Percentiles rank a stretch among this genome's conserved stretches.
These are phyloP conservation scores for Exocentrus adspersus DNA, from an alignment of 2,888 invertebrate genomes.

Conservation along the genomic window DNA sequence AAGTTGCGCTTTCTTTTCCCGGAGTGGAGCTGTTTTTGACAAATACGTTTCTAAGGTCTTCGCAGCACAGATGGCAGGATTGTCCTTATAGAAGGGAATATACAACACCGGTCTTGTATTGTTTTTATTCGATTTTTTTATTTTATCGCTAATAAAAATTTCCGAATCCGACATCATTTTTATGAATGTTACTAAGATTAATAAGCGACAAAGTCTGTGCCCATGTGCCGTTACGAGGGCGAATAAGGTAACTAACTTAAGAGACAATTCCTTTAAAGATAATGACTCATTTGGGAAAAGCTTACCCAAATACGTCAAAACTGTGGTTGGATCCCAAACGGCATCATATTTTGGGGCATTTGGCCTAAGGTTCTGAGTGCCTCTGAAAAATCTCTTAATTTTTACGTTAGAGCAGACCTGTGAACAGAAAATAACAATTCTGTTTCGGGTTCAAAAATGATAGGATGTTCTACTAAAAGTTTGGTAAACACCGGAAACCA, in stretches of 20 bases:
- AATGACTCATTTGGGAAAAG: not conserved
- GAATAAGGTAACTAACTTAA: not conserved
- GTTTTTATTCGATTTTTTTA: not conserved
- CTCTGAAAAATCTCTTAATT: too few species aligned
- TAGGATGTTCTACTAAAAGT: not conserved
- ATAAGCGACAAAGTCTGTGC: not conserved
- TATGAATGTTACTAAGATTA: not conserved
- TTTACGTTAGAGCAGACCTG: too few species aligned
- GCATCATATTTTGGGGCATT: not conserved
- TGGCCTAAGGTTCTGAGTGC: not conserved
- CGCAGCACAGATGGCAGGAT: not conserved
- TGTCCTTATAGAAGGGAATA: not conserved
- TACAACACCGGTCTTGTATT: not conserved
- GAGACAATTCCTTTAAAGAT: not conserved
- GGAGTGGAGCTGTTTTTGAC: not conserved
- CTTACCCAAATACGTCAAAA: not conserved
- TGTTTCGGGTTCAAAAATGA: not conserved
- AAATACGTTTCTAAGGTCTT: not conserved
- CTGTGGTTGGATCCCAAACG: not conserved
- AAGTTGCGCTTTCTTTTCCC: not conserved
- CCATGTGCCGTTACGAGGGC: not conserved
- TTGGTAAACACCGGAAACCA: not conserved
- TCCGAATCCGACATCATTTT: not conserved
- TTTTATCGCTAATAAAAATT: not conserved
- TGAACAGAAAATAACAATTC: slow-evolving; percentile 14